A percentile compares a stretch with the other conserved stretches of the same genome.
Evolutionary conservation across 2,113 vertebrate genomes (phyloP).

Genomic region (Petrocephalus zakoni): DNA sequence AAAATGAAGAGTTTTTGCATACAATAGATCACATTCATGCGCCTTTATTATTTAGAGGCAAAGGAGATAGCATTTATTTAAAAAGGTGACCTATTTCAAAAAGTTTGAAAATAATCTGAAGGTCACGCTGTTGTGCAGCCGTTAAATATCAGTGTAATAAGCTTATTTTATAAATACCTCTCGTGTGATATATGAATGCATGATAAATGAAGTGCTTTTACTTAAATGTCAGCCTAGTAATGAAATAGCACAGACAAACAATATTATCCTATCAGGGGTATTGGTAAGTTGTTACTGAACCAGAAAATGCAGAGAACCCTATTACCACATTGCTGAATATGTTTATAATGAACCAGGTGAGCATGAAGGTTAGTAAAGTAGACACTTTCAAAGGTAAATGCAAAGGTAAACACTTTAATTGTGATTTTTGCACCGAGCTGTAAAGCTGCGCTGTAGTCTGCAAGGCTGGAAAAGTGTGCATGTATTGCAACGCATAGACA

Average conservation of each 20-base stretch:
- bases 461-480: background rate
- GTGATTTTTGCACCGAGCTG: background rate
- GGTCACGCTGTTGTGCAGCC: background rate
- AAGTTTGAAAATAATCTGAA: conserved; percentile 1
- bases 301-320: background rate
- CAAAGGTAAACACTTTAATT: background rate
- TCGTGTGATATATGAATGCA: background rate
- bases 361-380: conserved; percentile 1
- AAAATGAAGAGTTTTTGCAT: background rate
- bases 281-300: background rate
- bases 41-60: background rate
- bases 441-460: background rate
- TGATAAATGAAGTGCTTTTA: background rate
- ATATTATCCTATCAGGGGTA: background rate
- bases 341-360: background rate
- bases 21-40: background rate
- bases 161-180: background rate
- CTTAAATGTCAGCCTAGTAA: background rate
- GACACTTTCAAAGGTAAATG: background rate
- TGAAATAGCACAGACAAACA: conserved; percentile 1
- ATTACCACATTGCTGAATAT: background rate
- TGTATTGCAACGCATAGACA: background rate
- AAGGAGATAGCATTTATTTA: background rate
- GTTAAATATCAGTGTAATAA: background rate
- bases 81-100: background rate